These are phyloP conservation scores for Limnephilus marmoratus DNA, from an alignment of 2,888 invertebrate genomes.

Conservation along the genomic window DNA sequence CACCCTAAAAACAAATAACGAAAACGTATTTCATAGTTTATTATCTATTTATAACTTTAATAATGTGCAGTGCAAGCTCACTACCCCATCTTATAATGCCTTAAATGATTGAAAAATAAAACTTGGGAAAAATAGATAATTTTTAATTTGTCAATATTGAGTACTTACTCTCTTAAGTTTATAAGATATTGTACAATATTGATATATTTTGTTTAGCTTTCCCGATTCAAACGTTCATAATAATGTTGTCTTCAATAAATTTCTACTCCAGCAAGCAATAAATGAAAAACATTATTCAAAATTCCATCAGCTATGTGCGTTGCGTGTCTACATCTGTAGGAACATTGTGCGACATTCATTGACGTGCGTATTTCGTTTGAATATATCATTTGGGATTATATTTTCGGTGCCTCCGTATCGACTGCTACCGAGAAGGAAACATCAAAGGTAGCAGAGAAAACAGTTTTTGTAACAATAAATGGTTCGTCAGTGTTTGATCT, in stretches of 20 bases:
- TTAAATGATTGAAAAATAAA: too few relatives aligned
- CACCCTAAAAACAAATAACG: too few relatives aligned
- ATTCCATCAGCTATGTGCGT: background rate
- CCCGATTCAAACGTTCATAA: background rate
- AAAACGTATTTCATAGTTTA: too few relatives aligned
- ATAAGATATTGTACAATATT: background rate
- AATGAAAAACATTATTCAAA: background rate
- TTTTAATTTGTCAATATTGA: too few relatives aligned
- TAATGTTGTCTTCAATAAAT: background rate
- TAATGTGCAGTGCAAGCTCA: too few relatives aligned
- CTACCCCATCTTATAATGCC: too few relatives aligned
- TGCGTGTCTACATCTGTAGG: background rate
- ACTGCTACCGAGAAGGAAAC: background rate
- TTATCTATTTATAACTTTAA: too few relatives aligned
- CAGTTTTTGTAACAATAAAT: slow-evolving; percentile 38
- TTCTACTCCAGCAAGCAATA: background rate
- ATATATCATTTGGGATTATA: background rate
- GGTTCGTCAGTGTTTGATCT: slow-evolving; percentile 35
- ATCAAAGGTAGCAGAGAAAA: slow-evolving; percentile 17
- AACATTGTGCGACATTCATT: background rate
- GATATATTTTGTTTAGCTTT: background rate
- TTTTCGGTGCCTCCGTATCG: background rate
- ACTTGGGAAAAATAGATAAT: too few relatives aligned
- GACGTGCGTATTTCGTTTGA: background rate
- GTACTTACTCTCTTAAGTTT: too few relatives aligned